phyloP scores from a whole-genome alignment of 1,140 invertebrate genomes.

The Subanguina moxae region DNA sequence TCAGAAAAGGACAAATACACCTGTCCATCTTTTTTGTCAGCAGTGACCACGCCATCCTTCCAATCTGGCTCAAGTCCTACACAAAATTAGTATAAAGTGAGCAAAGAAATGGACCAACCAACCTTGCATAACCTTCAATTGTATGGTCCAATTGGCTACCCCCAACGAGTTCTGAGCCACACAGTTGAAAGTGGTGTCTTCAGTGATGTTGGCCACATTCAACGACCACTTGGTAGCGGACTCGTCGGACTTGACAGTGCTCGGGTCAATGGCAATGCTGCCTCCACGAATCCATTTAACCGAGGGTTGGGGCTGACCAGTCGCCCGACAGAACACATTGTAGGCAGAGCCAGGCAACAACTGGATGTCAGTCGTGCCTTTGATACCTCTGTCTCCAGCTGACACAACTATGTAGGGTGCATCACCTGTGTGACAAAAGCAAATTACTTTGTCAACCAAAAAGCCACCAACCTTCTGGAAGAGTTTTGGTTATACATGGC shows the following conservation, averaged over 20 bases:
- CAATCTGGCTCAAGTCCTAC: constrained; percentile 44
- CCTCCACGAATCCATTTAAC: constrained; percentile 58
- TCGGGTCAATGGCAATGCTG: constrained; percentile 56
- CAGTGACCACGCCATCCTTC: constrained; percentile 45
- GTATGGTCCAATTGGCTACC: constrained; percentile 58
- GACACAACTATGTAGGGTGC: constrained; percentile 57
- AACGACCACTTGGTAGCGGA: constrained; percentile 47
- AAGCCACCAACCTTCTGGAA: constrained; percentile 54
- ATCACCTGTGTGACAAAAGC: constrained; percentile 34
- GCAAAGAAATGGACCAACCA: background rate
- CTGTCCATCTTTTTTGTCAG: constrained; percentile 49
- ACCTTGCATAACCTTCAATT: constrained; percentile 50
- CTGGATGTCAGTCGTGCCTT: constrained; percentile 48
- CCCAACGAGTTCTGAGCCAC: constrained; percentile 57
- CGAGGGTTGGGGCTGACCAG: constrained; percentile 47
- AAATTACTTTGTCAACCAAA: no score
- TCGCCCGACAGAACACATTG: constrained; percentile 56
- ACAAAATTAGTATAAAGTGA: background rate
- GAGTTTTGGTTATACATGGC: constrained; percentile 58
- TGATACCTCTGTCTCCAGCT: constrained; percentile 52
- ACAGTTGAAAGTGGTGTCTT: constrained; percentile 56
- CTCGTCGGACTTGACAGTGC: constrained; percentile 41
- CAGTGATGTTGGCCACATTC: constrained; percentile 52
- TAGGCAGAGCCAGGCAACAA: constrained; percentile 56
- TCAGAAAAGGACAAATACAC: constrained; percentile 50